Conservation (phyloP, 1,140 invertebrate genomes). For the Holcopasites calliopsidis region DNA sequence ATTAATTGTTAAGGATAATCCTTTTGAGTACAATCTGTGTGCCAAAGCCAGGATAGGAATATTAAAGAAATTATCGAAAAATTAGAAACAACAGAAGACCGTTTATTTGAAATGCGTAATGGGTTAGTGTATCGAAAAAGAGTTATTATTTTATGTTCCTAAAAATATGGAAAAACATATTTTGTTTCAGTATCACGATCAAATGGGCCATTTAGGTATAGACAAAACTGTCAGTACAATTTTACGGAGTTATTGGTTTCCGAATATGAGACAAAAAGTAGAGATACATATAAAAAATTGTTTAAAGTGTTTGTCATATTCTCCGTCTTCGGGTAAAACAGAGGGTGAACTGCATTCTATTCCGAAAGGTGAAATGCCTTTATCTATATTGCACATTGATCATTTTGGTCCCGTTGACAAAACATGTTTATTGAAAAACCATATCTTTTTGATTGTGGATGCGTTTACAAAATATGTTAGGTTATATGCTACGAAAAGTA, state of each 20-base stretch:
- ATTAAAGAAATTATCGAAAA: no score
- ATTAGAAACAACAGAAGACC: background rate
- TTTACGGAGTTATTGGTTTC: conserved; percentile 13
- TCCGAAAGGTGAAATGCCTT: background rate
- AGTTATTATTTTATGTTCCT: background rate
- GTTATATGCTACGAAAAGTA: background rate
- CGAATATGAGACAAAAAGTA: background rate
- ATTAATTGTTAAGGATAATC: background rate
- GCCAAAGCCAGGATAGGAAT: background rate
- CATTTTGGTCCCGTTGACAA: background rate
- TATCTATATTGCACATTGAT: background rate
- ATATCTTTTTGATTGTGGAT: conserved; percentile 14
- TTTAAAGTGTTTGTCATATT: background rate
- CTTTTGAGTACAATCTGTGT: background rate
- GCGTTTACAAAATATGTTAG: conserved; percentile 8
- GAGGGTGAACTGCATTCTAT: conserved; percentile 6
- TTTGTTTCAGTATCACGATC: conserved; percentile 9
- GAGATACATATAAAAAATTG: background rate
- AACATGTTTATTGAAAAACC: background rate
- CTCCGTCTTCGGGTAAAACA: background rate
- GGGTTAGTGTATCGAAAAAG: conserved; percentile 1
- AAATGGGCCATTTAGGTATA: background rate
- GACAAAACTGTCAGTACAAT: background rate
- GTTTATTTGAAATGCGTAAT: background rate
- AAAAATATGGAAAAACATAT: conserved; percentile 2